Percentiles rank a stretch among this genome's conserved stretches.
phyloP scores from a whole-genome alignment of 2,888 invertebrate genomes.

The Molanna angustata region DNA sequence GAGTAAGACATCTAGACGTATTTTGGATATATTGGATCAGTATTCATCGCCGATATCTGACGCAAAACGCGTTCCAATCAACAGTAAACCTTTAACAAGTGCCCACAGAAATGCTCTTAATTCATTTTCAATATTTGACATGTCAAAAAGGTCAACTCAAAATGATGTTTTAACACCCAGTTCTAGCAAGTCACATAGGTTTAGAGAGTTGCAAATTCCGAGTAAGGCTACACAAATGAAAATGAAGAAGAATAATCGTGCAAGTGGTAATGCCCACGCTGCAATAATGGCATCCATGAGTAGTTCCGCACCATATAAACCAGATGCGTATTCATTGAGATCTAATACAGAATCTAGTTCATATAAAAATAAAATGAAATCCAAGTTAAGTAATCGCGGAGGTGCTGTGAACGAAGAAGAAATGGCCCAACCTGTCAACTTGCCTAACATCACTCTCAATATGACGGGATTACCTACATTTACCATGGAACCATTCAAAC shows the following conservation, averaged over 20 bases:
- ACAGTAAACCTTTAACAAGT: conserved; percentile 35
- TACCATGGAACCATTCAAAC: conserved; percentile 8
- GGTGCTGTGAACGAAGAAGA: conserved; percentile 16
- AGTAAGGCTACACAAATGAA: conserved; percentile 62
- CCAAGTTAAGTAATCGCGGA: conserved; percentile 13
- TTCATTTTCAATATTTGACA: conserved; percentile 34
- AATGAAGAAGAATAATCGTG: conserved; percentile 46
- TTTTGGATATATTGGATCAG: conserved; percentile 63
- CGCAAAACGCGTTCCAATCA: conserved; percentile 61
- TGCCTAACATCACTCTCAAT: conserved; percentile 21
- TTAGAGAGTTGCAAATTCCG: conserved; percentile 57
- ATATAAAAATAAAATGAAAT: conserved; percentile 23
- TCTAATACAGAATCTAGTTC: conserved; percentile 3
- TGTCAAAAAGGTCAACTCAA: conserved; percentile 10
- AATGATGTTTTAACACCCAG: conserved; percentile 9
- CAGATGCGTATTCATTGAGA: conserved; percentile 11
- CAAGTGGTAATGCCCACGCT: conserved; percentile 19
- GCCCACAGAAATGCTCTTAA: conserved; percentile 36
- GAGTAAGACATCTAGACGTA: conserved; percentile 64
- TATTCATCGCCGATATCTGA: conserved; percentile 65
- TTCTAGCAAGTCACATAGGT: conserved; percentile 31
- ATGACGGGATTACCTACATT: conserved; percentile 22
- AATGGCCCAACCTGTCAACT: conserved; percentile 15
- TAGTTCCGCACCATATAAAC: conserved; percentile 23
- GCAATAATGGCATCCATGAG: conserved; percentile 29